phyloP scores from a whole-genome alignment of 2,797 vertebrate species.

The Etheostoma nigrum region DNA sequence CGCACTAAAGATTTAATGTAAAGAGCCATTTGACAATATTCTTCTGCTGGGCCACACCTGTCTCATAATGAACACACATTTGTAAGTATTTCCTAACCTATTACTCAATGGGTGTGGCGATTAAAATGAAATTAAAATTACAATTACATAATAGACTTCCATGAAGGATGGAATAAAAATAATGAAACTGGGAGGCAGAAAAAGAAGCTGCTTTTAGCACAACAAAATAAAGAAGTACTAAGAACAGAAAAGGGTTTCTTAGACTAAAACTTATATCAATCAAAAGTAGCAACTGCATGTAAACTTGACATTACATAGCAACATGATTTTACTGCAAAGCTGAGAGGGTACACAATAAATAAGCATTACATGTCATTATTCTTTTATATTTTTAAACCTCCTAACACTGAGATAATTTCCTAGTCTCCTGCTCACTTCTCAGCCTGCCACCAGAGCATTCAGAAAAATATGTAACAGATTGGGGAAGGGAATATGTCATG shows the following conservation, averaged over 20 bases:
- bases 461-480: slow-evolving; percentile 17
- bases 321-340: slow-evolving; percentile 22
- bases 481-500: slow-evolving; percentile 31
- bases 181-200: slow-evolving; percentile 50
- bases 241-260: slow-evolving; percentile 12
- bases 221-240: neutral
- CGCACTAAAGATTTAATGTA: neutral
- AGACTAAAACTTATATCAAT: slow-evolving; percentile 32
- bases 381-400: slow-evolving; percentile 20
- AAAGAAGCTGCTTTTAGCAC: slow-evolving; percentile 50
- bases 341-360: slow-evolving; percentile 25
- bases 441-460: slow-evolving; percentile 34
- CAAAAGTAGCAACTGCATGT: slow-evolving; percentile 21
- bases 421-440: slow-evolving; percentile 36
- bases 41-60: slow-evolving; percentile 36
- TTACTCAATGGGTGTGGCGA: slow-evolving; percentile 46
- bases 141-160: slow-evolving; percentile 65
- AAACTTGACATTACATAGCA: slow-evolving; percentile 33
- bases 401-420: slow-evolving; percentile 33
- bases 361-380: slow-evolving; percentile 32
- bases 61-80: slow-evolving; percentile 47
- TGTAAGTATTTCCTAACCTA: slow-evolving; percentile 21
- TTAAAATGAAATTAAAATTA: slow-evolving; percentile 61
- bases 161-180: slow-evolving; percentile 44
- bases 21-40: slow-evolving; percentile 22